Conservation (phyloP, 2,888 invertebrate genomes). For the Asteroscopus sphinx region DNA sequence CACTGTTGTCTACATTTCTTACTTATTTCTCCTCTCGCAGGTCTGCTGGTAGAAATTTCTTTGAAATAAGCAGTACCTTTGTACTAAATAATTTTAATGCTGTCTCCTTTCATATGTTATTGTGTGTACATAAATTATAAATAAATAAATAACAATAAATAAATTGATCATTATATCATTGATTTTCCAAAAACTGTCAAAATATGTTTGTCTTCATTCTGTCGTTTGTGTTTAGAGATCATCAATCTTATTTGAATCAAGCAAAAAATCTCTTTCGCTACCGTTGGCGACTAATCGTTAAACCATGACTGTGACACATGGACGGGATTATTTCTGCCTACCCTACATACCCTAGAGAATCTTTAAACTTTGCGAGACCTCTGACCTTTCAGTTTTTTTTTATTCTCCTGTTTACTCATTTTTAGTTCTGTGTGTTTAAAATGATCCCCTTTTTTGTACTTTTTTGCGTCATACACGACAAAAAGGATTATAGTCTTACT, state of each 20-base stretch:
- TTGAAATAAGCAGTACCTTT: no score
- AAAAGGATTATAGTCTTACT: no score
- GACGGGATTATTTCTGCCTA: constrained; percentile 57
- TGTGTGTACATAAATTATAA: no score
- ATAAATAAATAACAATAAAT: no score
- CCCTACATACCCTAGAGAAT: constrained; percentile 56
- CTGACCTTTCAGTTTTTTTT: constrained; percentile 44
- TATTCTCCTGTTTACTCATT: constrained; percentile 37
- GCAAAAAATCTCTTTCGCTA: constrained; percentile 66
- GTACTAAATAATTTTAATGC: no score
- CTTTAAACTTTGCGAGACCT: constrained; percentile 44
- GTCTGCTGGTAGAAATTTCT: no score
- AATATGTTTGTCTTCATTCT: constrained; percentile 2
- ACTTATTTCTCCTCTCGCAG: no score
- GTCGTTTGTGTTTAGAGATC: constrained; percentile 13
- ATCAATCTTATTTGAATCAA: constrained; percentile 68
- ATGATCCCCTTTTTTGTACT: constrained; percentile 18
- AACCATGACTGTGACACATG: constrained; percentile 64
- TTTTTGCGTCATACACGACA: no score
- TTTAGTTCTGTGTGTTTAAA: constrained; percentile 17
- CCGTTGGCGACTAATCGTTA: constrained; percentile 57
- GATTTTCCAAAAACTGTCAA: background rate
- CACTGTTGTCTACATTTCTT: no score
- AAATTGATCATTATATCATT: no score
- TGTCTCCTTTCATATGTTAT: no score